Conservation (phyloP, 2,797 vertebrate genomes). For the Oreochromis grahami region DNA sequence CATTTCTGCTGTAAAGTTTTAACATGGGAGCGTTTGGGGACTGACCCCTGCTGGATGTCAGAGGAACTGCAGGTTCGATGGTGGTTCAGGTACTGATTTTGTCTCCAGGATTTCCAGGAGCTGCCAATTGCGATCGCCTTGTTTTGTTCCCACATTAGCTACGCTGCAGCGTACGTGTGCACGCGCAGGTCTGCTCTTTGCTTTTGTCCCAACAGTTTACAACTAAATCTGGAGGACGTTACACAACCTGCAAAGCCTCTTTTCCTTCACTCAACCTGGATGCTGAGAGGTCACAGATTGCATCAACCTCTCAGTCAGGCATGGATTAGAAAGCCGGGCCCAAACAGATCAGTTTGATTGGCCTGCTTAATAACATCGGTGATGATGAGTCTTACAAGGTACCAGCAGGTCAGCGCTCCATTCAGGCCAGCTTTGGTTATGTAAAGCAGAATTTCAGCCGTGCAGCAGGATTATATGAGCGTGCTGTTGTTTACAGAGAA, state of each 20-base stretch:
- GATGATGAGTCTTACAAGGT: neutral
- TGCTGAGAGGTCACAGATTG: neutral
- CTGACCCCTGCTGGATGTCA: neutral
- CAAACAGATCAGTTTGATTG: neutral
- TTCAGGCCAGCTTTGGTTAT: neutral
- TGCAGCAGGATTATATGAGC: neutral
- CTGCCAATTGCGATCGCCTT: neutral
- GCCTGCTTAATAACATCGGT: neutral
- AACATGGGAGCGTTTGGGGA: neutral
- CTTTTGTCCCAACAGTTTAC: neutral
- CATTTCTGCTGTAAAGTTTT: neutral
- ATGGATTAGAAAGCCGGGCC: neutral
- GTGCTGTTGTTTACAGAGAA: neutral
- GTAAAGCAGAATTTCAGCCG: neutral
- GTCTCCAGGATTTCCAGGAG: neutral
- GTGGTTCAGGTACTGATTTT: neutral
- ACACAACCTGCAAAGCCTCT: neutral
- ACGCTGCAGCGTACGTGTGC: neutral
- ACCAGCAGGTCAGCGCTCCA: neutral
- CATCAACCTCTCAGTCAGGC: neutral
- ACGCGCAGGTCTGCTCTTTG: neutral
- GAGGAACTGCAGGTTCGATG: neutral
- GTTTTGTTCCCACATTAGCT: neutral
- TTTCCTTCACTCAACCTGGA: neutral
- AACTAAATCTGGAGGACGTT: neutral